These are phyloP conservation scores for Celastrina argiolus DNA, from an alignment of 2,888 invertebrate genomes.

Conservation along the genomic window DNA sequence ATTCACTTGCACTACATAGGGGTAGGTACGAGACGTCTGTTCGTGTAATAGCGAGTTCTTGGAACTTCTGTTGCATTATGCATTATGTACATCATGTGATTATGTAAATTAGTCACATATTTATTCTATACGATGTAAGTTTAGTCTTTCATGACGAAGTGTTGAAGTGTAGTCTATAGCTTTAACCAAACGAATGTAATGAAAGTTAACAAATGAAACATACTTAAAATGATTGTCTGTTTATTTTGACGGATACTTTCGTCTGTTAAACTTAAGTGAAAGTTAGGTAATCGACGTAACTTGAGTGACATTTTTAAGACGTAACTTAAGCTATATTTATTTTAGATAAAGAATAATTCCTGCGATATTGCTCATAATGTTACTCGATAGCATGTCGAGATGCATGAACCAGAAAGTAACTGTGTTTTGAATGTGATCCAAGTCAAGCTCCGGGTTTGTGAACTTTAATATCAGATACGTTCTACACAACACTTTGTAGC, in stretches of 20 bases:
- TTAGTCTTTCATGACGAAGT: background rate
- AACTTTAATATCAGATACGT: background rate
- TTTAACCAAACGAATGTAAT: background rate
- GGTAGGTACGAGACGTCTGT: background rate
- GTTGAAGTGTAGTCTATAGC: background rate
- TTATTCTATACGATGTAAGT: background rate
- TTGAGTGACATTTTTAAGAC: background rate
- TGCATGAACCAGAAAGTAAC: no score
- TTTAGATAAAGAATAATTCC: background rate
- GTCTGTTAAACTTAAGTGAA: background rate
- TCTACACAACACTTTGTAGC: background rate
- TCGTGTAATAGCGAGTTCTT: background rate
- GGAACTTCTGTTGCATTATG: background rate
- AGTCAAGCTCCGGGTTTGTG: constrained; percentile 1
- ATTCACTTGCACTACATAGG: background rate
- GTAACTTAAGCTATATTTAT: background rate
- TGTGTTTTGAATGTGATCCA: background rate
- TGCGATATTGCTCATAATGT: no score
- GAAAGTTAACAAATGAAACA: background rate
- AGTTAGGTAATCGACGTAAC: background rate
- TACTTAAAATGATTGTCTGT: background rate
- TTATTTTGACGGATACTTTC: background rate
- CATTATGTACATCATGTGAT: background rate
- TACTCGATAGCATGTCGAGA: no score
- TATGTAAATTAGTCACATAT: background rate